Percentiles rank a stretch among this genome's conserved stretches.
Evolutionary conservation across 2,113 vertebrate species (phyloP).

Genomic region (Eurystomus gularis): DNA sequence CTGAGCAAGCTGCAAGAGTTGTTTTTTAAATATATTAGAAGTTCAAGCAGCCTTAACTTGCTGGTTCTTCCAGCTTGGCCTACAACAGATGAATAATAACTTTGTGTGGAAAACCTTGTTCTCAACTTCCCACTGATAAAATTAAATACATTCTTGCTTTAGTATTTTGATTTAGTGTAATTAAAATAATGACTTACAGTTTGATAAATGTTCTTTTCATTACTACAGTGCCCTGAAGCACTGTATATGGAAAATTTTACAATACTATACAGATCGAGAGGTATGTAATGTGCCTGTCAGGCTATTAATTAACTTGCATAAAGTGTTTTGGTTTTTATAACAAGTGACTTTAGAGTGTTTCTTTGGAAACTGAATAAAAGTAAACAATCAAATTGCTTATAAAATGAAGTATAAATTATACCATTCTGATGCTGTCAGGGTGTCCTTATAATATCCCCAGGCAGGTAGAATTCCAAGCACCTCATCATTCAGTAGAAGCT

Average conservation of each 20-base stretch:
- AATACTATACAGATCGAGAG: neutral
- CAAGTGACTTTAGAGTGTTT: neutral
- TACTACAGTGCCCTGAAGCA: conserved; percentile 20
- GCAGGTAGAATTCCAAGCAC: neutral
- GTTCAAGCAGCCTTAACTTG: neutral
- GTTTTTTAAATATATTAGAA: neutral
- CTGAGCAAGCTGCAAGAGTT: neutral
- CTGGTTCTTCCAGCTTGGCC: conserved; percentile 17
- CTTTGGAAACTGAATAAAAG: conserved; percentile 3
- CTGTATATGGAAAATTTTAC: conserved; percentile 2
- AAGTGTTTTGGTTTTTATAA: neutral
- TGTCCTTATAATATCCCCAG: neutral
- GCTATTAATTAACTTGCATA: neutral
- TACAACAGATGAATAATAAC: conserved; percentile 5
- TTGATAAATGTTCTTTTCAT: conserved; percentile 45
- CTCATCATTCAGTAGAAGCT: neutral
- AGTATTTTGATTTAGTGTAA: conserved; percentile 43
- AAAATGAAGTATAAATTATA: neutral
- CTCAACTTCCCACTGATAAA: conserved; percentile 44
- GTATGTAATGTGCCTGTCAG: neutral
- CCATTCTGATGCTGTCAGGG: neutral
- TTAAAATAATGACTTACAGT: conserved; percentile 17
- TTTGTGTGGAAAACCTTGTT: conserved; percentile 29
- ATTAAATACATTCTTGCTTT: conserved; percentile 34
- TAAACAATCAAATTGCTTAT: neutral